Conservation (phyloP, 2,797 vertebrate species). For the Lerista edwardsae region DNA sequence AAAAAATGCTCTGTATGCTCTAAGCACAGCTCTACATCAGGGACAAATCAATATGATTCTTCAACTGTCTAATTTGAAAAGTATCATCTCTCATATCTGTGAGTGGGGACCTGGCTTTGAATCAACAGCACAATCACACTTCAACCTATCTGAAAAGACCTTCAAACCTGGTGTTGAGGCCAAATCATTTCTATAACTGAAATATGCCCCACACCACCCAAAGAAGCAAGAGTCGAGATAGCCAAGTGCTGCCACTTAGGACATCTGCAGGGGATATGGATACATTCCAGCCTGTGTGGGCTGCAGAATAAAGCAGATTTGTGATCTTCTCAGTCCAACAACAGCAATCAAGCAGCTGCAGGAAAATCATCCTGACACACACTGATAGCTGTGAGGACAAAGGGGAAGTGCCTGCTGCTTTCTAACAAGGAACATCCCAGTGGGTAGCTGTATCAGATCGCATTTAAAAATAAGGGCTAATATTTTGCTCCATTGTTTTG, state of each 20-base stretch:
- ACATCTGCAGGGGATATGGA: not conserved
- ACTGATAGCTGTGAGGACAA: not conserved
- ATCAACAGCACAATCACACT: not conserved
- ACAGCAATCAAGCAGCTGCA: not conserved
- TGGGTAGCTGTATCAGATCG: not conserved
- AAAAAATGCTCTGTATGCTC: not conserved
- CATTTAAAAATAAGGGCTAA: not conserved
- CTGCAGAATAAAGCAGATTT: not conserved
- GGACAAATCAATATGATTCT: not conserved
- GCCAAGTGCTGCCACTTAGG: not conserved
- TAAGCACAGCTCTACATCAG: not conserved
- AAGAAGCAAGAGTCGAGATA: not conserved
- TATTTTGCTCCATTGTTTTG: too few species aligned
- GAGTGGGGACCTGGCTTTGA: not conserved
- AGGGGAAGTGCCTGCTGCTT: not conserved
- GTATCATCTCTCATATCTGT: not conserved
- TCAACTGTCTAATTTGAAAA: not conserved
- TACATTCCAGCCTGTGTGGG: too few species aligned
- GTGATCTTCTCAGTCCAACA: not conserved
- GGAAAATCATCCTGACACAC: not conserved
- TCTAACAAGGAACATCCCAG: not conserved
- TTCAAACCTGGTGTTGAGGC: not conserved
- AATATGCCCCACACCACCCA: not conserved
- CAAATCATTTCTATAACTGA: not conserved
- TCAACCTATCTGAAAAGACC: not conserved